phyloP scores from a whole-genome alignment of 2,113 vertebrate species.

The Oenanthe oenanthe region DNA sequence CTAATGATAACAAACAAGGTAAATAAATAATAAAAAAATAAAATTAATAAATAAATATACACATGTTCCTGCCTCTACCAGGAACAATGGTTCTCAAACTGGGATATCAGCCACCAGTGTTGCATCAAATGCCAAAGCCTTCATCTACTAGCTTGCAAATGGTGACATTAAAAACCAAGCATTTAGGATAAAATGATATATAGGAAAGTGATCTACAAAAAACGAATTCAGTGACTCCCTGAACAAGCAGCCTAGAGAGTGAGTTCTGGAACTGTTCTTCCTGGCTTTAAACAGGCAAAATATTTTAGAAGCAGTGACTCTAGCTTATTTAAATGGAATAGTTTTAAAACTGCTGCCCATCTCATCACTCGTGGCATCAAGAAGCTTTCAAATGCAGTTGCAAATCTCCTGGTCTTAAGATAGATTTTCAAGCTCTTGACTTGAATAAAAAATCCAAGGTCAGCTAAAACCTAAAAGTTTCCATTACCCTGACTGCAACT shows the following conservation, averaged over 20 bases:
- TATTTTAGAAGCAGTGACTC: background rate
- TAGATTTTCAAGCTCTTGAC: background rate
- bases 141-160: background rate
- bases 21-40: no score
- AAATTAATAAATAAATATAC: background rate
- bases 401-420: background rate
- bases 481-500: background rate
- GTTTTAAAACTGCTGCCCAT: background rate
- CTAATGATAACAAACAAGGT: background rate
- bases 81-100: background rate
- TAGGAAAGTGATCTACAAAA: background rate
- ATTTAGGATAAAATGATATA: background rate
- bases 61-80: background rate
- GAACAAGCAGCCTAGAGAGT: background rate
- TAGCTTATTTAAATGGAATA: fast-evolving
- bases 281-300: background rate
- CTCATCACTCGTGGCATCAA: background rate
- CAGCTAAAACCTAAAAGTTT: background rate
- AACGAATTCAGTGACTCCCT: background rate
- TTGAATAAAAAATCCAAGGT: background rate
- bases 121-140: background rate
- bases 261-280: background rate
- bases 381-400: background rate
- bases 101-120: background rate
- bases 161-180: background rate